Conservation (phyloP, 2,113 vertebrate species). For the Chloroceryle aenea region DNA sequence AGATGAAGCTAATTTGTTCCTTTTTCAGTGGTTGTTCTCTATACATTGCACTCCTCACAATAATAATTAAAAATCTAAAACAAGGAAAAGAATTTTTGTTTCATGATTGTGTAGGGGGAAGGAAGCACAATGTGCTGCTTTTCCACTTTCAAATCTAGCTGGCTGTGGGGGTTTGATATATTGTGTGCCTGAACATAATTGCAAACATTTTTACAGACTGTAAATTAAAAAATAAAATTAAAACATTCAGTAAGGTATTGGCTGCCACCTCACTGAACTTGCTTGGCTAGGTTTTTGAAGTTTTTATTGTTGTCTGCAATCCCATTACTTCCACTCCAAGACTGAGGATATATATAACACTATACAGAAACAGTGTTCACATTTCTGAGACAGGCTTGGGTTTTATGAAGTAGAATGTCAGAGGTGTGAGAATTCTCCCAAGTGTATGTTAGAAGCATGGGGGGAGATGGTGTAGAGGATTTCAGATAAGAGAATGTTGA, state of each 20-base stretch:
- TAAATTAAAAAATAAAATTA: not conserved
- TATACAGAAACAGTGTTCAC: not conserved
- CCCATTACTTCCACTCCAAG: not conserved
- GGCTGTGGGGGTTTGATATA: not conserved
- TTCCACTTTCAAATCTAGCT: not conserved
- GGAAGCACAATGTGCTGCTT: not conserved
- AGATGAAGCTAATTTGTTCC: not conserved
- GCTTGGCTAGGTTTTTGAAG: not conserved
- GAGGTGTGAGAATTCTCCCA: not conserved
- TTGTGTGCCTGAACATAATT: not conserved
- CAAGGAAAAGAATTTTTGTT: not conserved
- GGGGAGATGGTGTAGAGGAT: not conserved
- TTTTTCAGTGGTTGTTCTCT: not conserved
- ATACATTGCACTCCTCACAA: not conserved
- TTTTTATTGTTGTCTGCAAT: not conserved
- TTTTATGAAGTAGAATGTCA: not conserved
- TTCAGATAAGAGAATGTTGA: not conserved
- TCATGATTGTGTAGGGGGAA: not conserved
- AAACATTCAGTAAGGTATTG: not conserved
- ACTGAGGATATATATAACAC: not conserved
- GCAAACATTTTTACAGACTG: not conserved
- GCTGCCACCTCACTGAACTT: not conserved
- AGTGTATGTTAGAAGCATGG: not conserved
- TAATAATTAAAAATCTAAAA: not conserved
- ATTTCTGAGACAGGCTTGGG: not conserved